These are phyloP conservation scores for Penaeus chinensis DNA, from an alignment of 1,140 invertebrate species.

Conservation along the genomic window DNA sequence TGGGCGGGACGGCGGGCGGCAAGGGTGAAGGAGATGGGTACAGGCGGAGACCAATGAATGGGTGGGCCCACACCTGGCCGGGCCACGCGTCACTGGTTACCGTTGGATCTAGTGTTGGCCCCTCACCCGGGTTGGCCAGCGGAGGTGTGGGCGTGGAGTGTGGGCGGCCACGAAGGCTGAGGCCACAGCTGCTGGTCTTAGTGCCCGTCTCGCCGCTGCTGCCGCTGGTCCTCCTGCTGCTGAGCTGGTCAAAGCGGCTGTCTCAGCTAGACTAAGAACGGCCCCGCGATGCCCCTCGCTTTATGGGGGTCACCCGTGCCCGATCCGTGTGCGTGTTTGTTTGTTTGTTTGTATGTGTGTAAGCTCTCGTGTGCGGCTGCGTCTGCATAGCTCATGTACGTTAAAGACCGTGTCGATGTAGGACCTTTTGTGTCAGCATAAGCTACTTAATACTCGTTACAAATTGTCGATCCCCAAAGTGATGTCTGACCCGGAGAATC, in stretches of 20 bases:
- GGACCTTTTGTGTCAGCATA: too few species aligned
- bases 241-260: constrained; percentile 24
- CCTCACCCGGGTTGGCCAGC: too few species aligned
- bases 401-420: too few species aligned
- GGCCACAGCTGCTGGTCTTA: background rate
- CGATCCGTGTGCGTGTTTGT: background rate
- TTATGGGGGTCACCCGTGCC: constrained; percentile 7
- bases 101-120: background rate
- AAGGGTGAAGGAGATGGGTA: background rate
- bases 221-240: background rate
- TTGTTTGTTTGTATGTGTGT: constrained; percentile 10
- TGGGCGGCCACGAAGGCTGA: background rate
- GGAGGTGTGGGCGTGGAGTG: constrained; percentile 20
- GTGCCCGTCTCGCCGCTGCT: constrained; percentile 3
- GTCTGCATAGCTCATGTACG: background rate
- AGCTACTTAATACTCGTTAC: too few species aligned
- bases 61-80: constrained; percentile 28
- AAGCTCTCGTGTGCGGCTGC: background rate
- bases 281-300: constrained; percentile 22
- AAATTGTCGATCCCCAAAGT: too few species aligned
- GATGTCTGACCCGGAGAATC: too few species aligned
- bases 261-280: constrained; percentile 24
- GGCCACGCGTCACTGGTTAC: constrained; percentile 12
- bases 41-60: constrained; percentile 24
- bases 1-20: background rate